Conservation (phyloP, 2,797 vertebrate species). For the Urophycis tenuis region DNA sequence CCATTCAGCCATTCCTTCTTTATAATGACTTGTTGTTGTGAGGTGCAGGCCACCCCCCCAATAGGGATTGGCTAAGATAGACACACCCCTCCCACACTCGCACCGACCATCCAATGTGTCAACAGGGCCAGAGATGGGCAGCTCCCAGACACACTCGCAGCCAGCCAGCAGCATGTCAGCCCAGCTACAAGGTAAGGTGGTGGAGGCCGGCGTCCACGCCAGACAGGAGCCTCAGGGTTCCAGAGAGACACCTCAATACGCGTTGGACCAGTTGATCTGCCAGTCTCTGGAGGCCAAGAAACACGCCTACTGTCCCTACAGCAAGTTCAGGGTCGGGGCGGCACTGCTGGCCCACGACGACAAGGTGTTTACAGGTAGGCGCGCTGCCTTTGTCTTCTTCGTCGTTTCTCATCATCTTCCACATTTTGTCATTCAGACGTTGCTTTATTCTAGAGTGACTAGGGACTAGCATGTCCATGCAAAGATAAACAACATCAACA, state of each 20-base stretch:
- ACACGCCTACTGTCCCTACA: constrained; percentile 86
- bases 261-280: constrained; percentile 51
- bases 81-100: too few relatives aligned
- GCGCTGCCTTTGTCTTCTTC: neutral
- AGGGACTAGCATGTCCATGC: neutral
- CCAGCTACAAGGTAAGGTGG: constrained; percentile 8
- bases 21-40: too few relatives aligned
- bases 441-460: neutral
- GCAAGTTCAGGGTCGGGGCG: constrained; percentile 86
- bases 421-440: neutral
- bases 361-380: constrained; percentile 78
- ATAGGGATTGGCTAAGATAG: neutral
- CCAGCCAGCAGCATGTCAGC: neutral
- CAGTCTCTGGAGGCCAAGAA: constrained; percentile 71
- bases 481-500: neutral
- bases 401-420: neutral
- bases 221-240: constrained; percentile 11
- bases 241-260: constrained; percentile 27
- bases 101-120: neutral
- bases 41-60: too few relatives aligned
- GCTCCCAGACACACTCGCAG: neutral
- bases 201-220: constrained; percentile 6
- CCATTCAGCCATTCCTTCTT: too few relatives aligned
- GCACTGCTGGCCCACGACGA: constrained; percentile 75
- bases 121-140: neutral